A percentile compares a stretch with the other conserved stretches of the same genome.
These are phyloP conservation scores for Tragulus kanchil DNA, from an alignment of 2,113 vertebrate genomes.

Conservation along the genomic window DNA sequence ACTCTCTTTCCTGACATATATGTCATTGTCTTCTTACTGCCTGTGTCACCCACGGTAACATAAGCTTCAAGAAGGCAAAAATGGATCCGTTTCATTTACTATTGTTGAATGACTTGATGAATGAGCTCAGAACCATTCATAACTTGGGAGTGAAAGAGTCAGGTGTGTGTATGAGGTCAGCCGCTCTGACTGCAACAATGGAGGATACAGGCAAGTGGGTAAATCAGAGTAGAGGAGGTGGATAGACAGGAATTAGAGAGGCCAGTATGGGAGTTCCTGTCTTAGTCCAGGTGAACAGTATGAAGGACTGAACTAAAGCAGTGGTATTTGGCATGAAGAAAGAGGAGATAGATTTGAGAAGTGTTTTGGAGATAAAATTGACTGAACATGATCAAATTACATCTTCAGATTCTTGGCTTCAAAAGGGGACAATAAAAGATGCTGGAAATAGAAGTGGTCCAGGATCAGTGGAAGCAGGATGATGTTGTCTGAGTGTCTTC, in stretches of 20 bases:
- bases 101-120: background rate
- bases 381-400: constrained; percentile 65
- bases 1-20: background rate
- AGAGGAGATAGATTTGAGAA: constrained; percentile 62
- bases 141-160: constrained; percentile 46
- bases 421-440: constrained; percentile 59
- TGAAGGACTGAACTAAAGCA: constrained; percentile 29
- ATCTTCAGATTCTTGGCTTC: constrained; percentile 62
- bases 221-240: background rate
- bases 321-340: constrained; percentile 52
- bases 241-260: background rate
- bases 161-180: background rate
- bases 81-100: background rate
- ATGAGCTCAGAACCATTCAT: background rate
- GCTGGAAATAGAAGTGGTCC: constrained; percentile 57
- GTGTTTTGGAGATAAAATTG: constrained; percentile 63
- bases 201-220: background rate
- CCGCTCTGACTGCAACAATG: background rate
- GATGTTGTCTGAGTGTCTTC: constrained; percentile 47
- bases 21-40: background rate
- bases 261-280: constrained; percentile 5
- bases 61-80: constrained; percentile 19
- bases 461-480: constrained; percentile 31
- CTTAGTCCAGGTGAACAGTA: background rate
- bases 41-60: background rate